Conservation (phyloP, 2,113 vertebrate species). For the Chaetura pelagica region DNA sequence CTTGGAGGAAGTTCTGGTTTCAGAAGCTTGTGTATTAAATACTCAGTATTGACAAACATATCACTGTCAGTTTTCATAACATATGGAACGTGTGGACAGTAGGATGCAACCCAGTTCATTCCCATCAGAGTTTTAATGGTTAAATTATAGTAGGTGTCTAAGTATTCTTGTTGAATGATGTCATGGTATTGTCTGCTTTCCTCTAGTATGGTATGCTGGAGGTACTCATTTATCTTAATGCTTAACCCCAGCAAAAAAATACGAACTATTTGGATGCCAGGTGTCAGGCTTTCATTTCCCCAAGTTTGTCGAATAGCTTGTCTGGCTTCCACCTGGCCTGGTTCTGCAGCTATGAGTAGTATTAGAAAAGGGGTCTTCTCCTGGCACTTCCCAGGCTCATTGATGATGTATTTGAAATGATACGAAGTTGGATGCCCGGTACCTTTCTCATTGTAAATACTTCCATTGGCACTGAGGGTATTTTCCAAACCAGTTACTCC, state of each 20-base stretch:
- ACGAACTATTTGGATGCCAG: conserved; percentile 80
- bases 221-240: conserved; percentile 78
- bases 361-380: conserved; percentile 86
- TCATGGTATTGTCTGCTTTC: conserved; percentile 89
- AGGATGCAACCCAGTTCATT: conserved; percentile 93
- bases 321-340: conserved; percentile 87
- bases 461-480: conserved; percentile 80
- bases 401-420: conserved; percentile 89
- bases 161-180: conserved; percentile 94
- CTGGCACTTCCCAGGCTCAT: conserved; percentile 89
- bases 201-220: conserved; percentile 83
- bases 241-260: conserved; percentile 89
- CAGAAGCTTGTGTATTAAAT: conserved; percentile 91
- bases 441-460: conserved; percentile 79
- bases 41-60: conserved; percentile 97
- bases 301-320: conserved; percentile 95
- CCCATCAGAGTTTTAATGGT: conserved; percentile 98
- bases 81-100: conserved; percentile 86
- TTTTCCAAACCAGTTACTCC: conserved; percentile 78
- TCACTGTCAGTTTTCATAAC: conserved; percentile 99
- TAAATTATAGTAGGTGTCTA: conserved; percentile 94
- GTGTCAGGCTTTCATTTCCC: conserved; percentile 89
- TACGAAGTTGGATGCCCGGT: conserved; percentile 64
- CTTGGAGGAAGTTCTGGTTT: conserved; percentile 84
- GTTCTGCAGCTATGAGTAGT: conserved; percentile 90